Conservation (phyloP, 2,113 vertebrate species). For the Cololabis saira region DNA sequence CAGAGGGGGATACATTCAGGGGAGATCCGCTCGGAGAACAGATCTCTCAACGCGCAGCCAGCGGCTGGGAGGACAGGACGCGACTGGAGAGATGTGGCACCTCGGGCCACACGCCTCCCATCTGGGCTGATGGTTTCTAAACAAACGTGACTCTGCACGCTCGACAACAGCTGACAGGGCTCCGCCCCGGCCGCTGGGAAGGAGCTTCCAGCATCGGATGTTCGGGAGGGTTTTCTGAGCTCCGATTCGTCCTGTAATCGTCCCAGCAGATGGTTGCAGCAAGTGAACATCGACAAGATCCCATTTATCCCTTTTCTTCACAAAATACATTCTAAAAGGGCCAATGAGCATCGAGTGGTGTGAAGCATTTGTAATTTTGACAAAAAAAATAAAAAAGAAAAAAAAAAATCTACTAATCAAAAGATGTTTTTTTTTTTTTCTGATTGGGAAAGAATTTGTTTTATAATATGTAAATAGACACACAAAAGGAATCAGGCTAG, state of each 20-base stretch:
- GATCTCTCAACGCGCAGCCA: conserved; percentile 32
- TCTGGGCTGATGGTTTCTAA: background rate
- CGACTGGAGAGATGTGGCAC: background rate
- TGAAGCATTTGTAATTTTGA: conserved; percentile 64
- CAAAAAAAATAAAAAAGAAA: conserved; percentile 27
- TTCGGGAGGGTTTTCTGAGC: background rate
- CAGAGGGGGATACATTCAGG: conserved; percentile 79
- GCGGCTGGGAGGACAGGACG: conserved; percentile 27
- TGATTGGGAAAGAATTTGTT: conserved; percentile 65
- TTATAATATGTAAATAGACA: conserved; percentile 66
- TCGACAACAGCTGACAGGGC: conserved; percentile 2
- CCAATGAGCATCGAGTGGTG: conserved; percentile 55
- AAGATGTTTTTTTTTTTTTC: conserved; percentile 46
- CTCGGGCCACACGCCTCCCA: background rate
- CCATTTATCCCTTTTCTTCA: conserved; percentile 72
- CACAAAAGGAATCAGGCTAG: conserved; percentile 66
- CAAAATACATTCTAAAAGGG: conserved; percentile 82
- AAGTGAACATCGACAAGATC: conserved; percentile 48
- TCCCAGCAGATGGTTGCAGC: conserved; percentile 24
- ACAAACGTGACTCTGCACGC: background rate
- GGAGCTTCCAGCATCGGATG: too few species aligned
- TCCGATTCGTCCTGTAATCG: background rate
- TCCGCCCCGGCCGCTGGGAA: background rate
- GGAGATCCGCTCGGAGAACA: conserved; percentile 67
- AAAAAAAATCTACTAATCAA: conserved; percentile 38